Conservation (phyloP, 2,113 vertebrate genomes). For the Galeopterus variegatus region DNA sequence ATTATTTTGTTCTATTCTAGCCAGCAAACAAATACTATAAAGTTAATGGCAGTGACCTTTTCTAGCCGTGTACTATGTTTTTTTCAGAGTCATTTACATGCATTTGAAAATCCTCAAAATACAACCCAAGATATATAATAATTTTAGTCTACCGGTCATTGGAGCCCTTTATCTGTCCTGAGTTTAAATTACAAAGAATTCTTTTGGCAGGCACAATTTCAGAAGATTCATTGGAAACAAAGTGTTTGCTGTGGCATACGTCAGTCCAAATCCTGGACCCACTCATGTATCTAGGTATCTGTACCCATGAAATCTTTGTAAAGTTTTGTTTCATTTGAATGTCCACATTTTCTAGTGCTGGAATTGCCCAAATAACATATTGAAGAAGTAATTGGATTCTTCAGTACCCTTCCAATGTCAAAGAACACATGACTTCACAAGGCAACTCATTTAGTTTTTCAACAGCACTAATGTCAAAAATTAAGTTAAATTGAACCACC, state of each 20-base stretch:
- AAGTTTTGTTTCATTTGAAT: neutral
- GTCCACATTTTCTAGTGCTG: neutral
- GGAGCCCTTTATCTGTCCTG: neutral
- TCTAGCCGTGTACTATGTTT: neutral
- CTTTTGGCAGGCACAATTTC: neutral
- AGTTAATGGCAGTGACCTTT: neutral
- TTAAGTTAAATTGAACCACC: neutral
- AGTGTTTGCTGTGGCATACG: neutral
- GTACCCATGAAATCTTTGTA: neutral
- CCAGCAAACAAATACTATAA: neutral
- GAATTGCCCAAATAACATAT: neutral
- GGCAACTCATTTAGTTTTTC: neutral
- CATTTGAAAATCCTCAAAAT: neutral
- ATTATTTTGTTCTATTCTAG: neutral
- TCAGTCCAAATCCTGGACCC: neutral
- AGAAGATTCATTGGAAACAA: neutral
- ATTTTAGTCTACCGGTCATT: neutral
- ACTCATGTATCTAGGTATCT: neutral
- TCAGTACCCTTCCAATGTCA: neutral
- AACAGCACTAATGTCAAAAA: neutral
- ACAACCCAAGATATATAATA: neutral
- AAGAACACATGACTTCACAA: neutral
- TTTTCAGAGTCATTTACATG: neutral
- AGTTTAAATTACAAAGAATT: neutral
- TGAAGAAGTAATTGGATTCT: neutral